These are phyloP conservation scores for Candoia aspera DNA, from an alignment of 2,113 vertebrate genomes.

Conservation along the genomic window DNA sequence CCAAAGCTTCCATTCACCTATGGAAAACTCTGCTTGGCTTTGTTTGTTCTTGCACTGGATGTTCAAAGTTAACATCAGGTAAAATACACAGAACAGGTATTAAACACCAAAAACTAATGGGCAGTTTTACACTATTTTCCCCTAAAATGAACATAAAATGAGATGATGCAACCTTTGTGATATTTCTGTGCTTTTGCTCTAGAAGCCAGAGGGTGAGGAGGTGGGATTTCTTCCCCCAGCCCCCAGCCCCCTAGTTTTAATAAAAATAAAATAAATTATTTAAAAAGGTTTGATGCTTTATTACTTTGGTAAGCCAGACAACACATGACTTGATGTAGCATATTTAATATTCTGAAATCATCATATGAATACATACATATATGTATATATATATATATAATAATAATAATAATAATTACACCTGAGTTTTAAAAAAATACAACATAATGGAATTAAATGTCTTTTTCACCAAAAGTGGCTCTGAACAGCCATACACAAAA, in stretches of 20 bases:
- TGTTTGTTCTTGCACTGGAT: conserved; percentile 59
- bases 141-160: conserved; percentile 64
- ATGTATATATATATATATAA: conserved; percentile 61
- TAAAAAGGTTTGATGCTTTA: conserved; percentile 71
- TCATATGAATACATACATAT: conserved; percentile 75
- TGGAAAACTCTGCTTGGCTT: conserved; percentile 39
- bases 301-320: conserved; percentile 73
- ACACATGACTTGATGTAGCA: conserved; percentile 70
- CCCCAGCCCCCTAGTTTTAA: conserved; percentile 70
- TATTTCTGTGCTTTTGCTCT: conserved; percentile 77
- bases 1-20: conserved; percentile 39
- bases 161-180: conserved; percentile 78
- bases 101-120: conserved; percentile 59
- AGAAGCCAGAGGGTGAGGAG: conserved; percentile 60
- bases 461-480: conserved; percentile 66
- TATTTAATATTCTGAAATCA: conserved; percentile 77
- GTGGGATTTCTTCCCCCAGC: conserved; percentile 50
- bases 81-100: conserved; percentile 62
- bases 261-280: conserved; percentile 79
- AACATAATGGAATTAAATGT: conserved; percentile 74
- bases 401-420: conserved; percentile 78
- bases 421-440: conserved; percentile 77
- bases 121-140: conserved; percentile 64
- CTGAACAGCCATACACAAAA: conserved; percentile 69
- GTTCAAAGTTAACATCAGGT: conserved; percentile 53